These are phyloP conservation scores for Maniola hyperantus DNA, from an alignment of 2,888 invertebrate species.

Conservation along the genomic window DNA sequence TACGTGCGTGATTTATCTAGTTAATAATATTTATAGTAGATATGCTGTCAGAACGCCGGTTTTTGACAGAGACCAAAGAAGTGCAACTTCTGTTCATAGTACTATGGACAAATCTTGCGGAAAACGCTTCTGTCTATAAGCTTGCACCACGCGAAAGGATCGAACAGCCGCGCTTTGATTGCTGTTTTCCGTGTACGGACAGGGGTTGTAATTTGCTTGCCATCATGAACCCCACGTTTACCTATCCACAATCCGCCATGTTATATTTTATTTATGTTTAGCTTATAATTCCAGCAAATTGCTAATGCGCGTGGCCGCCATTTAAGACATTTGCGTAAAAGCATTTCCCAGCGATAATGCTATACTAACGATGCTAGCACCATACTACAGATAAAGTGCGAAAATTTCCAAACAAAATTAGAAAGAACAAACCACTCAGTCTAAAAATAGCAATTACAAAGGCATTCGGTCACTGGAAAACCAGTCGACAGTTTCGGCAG, in stretches of 20 bases:
- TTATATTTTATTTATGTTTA: constrained; percentile 4
- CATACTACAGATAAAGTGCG: too few relatives aligned
- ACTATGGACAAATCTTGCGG: too few relatives aligned
- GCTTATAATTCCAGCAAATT: too few relatives aligned
- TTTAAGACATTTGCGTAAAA: too few relatives aligned
- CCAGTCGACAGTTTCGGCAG: not conserved
- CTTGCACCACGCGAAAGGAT: constrained; percentile 39
- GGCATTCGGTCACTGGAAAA: not conserved
- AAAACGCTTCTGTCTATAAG: constrained; percentile 22
- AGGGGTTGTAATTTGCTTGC: constrained; percentile 65
- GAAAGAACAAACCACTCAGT: not conserved
- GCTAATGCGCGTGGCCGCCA: too few relatives aligned
- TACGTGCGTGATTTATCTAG: too few relatives aligned
- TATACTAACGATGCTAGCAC: too few relatives aligned
- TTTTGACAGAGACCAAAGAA: too few relatives aligned
- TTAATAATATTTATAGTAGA: too few relatives aligned
- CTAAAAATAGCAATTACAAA: constrained; percentile 13
- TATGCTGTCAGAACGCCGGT: too few relatives aligned
- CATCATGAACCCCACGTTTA: constrained; percentile 57
- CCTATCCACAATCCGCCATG: constrained; percentile 3
- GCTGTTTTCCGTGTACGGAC: constrained; percentile 66
- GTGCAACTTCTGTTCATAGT: too few relatives aligned
- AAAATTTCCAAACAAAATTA: not conserved
- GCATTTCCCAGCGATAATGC: too few relatives aligned
- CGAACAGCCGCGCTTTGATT: constrained; percentile 58